phyloP scores from a whole-genome alignment of 2,888 invertebrate species.

The Pseudeuparius sepicola region DNA sequence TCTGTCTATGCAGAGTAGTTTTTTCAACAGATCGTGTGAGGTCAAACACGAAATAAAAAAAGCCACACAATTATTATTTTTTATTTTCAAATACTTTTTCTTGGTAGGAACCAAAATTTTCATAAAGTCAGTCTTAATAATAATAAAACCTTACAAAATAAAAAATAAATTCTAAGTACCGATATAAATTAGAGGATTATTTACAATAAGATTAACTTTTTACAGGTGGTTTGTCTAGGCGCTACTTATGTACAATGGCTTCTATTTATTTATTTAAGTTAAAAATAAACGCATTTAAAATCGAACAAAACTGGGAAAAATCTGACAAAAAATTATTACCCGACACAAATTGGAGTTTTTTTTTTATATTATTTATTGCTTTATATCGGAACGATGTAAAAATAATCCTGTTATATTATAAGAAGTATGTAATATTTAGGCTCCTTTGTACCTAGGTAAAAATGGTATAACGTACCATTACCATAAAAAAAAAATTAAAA shows the following conservation, averaged over 20 bases:
- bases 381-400: too few species aligned
- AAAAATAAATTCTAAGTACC: slow-evolving; percentile 13
- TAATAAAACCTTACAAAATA: slow-evolving; percentile 33
- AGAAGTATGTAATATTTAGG: too few species aligned
- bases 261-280: neutral
- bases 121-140: slow-evolving; percentile 41
- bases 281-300: neutral
- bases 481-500: too few species aligned
- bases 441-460: too few species aligned
- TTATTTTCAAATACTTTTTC: slow-evolving; percentile 37
- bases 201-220: slow-evolving; percentile 30
- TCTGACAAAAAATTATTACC: slow-evolving; percentile 7
- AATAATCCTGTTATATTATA: too few species aligned
- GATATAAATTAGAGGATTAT: slow-evolving; percentile 31
- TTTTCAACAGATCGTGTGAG: too few species aligned
- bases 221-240: slow-evolving; percentile 23
- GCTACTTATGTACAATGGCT: neutral
- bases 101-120: slow-evolving; percentile 41
- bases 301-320: too few species aligned
- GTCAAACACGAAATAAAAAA: too few species aligned
- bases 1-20: too few species aligned
- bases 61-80: slow-evolving; percentile 30
- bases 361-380: too few species aligned
- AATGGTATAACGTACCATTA: too few species aligned
- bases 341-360: too few species aligned